These are phyloP conservation scores for Cactoblastis cactorum DNA, from an alignment of 2,888 invertebrate genomes.

Conservation along the genomic window DNA sequence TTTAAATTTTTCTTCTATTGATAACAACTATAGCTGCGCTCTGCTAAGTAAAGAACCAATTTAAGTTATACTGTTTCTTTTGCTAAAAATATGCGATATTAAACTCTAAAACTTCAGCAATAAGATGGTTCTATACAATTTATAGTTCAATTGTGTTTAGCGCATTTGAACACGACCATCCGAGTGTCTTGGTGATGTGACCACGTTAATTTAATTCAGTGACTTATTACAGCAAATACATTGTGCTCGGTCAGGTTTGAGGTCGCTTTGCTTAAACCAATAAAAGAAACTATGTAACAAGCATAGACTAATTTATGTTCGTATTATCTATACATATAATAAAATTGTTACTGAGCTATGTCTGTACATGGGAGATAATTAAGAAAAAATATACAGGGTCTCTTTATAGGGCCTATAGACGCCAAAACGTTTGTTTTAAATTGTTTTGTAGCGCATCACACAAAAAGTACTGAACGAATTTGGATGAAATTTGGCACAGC, in stretches of 20 bases:
- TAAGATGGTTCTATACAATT: neutral
- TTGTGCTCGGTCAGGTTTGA: neutral
- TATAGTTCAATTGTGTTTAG: neutral
- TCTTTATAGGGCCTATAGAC: no score
- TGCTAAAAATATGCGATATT: neutral
- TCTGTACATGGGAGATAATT: no score
- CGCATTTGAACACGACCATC: neutral
- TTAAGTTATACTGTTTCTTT: neutral
- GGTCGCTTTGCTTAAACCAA: neutral
- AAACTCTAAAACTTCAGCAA: neutral
- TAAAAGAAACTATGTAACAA: no score
- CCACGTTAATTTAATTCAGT: neutral
- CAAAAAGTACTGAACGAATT: no score
- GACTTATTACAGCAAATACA: conserved; percentile 8
- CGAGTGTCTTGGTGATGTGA: conserved; percentile 6
- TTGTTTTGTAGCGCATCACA: no score
- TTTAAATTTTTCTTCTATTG: neutral
- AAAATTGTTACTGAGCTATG: no score
- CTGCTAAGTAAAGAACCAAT: neutral
- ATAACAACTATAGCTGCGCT: neutral
- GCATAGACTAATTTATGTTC: no score
- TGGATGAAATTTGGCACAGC: no score
- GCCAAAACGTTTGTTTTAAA: no score
- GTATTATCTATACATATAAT: no score
- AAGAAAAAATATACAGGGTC: no score